Conservation (phyloP, 2,797 vertebrate genomes). For the Tachyglossus aculeatus region DNA sequence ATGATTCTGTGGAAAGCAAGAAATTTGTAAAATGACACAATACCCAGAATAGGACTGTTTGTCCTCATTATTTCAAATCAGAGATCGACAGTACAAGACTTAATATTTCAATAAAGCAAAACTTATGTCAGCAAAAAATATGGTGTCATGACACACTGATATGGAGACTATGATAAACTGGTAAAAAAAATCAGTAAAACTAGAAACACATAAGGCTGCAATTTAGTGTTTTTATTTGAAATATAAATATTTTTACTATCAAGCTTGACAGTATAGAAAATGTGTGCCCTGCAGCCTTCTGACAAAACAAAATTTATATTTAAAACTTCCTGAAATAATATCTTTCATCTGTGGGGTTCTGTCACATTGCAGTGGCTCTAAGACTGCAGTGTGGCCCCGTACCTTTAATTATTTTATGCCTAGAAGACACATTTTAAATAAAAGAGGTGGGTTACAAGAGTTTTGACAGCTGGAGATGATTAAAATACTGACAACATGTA, state of each 20-base stretch:
- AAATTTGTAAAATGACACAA: slow-evolving; percentile 34
- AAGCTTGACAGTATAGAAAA: slow-evolving; percentile 96
- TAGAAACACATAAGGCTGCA: slow-evolving; percentile 80
- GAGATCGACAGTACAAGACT: slow-evolving; percentile 74
- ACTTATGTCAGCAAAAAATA: slow-evolving; percentile 74
- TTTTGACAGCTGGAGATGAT: slow-evolving; percentile 99
- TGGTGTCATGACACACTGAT: slow-evolving; percentile 68
- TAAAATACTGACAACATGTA: slow-evolving; percentile 97
- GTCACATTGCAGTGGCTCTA: slow-evolving; percentile 79
- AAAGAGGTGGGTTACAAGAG: slow-evolving; percentile 98
- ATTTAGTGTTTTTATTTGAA: slow-evolving; percentile 88
- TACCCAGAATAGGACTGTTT: slow-evolving; percentile 54
- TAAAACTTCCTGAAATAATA: slow-evolving; percentile 97
- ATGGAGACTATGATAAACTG: slow-evolving; percentile 76
- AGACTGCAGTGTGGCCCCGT: slow-evolving; percentile 81
- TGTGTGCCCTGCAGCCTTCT: slow-evolving; percentile 98
- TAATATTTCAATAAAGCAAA: slow-evolving; percentile 78
- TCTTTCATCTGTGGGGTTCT: slow-evolving; percentile 87
- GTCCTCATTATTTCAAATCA: slow-evolving; percentile 74
- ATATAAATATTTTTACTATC: slow-evolving; percentile 88
- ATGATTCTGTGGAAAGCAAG: slow-evolving; percentile 41
- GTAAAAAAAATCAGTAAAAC: slow-evolving; percentile 75
- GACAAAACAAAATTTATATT: slow-evolving; percentile 93
- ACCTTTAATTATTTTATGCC: slow-evolving; percentile 99
- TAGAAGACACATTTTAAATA: slow-evolving; percentile 99